Evolutionary conservation across 2,113 vertebrate species (phyloP), one percentile per base, ranked within the genome.

Genomic region (Passer domesticus): DNA sequence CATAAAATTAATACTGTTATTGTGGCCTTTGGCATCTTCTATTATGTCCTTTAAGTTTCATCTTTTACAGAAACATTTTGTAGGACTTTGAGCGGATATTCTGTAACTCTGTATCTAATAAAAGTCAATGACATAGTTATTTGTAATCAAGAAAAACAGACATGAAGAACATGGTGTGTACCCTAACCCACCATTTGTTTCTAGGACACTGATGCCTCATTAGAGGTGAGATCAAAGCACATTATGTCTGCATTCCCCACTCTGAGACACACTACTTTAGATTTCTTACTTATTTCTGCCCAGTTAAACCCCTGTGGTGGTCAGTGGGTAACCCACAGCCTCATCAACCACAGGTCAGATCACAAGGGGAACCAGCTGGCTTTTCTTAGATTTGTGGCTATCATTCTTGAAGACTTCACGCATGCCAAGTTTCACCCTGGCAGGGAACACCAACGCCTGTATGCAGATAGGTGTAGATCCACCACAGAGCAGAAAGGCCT

Each of bases 1-100:
- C 47, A 66, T 63, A 92, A 96, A 94, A 97, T 67, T 49, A 64
- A 83, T 10, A 35, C 9, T 62, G 56, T 47, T 93, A 67, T n/a
- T 92, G 47, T 64, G 47, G 56, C n/a, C 43, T 90, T 67, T 83
- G 19, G 52, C 43, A 93, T 70, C 68, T 70, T 72, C n/a, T 88
- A 35, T 74, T 74, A 77, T 0, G 11, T 47, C 33, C 79, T 94
- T 84, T 78, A 83, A 87, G 5, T 50, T 0, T 90, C 33, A 59
- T 81, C 41, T 72, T 94, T 59, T 39, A 70, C 11, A 88, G 35
- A 80, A 92, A 55, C 39, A 63, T 21, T 83, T 62, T 77, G 50
- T 77, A 16, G 23, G 43, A 86, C 46, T 93, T 31, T 14, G 10
- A 15, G 55, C 27, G 8, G 35, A 80, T 86, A 77, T 55, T 88